Conservation (phyloP, 2,888 invertebrate species). For the Limnephilus rhombicus region DNA sequence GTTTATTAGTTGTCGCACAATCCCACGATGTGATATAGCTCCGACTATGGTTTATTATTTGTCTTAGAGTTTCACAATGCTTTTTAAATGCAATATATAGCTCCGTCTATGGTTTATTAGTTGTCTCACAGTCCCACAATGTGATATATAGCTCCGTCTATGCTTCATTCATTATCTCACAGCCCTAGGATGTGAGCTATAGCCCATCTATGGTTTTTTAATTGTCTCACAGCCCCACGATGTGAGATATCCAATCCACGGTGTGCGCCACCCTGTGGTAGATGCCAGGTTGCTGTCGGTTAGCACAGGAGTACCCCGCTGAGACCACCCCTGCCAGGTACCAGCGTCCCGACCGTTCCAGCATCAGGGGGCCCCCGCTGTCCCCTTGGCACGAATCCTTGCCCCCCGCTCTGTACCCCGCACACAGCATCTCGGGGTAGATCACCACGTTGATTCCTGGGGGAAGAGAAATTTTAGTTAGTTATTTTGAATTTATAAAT, state of each 20-base stretch:
- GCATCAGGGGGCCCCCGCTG: constrained; percentile 93
- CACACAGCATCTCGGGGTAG: constrained; percentile 97
- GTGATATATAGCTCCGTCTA: too few relatives aligned
- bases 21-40: too few relatives aligned
- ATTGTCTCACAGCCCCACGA: constrained; percentile 68
- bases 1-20: constrained; percentile 66
- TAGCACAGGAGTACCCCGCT: constrained; percentile 96
- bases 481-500: not conserved
- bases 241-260: constrained; percentile 92
- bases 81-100: too few relatives aligned
- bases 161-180: too few relatives aligned
- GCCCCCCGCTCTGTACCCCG: constrained; percentile 93
- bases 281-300: constrained; percentile 95
- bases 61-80: too few relatives aligned
- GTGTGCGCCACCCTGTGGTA: constrained; percentile 96
- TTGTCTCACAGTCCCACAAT: too few relatives aligned
- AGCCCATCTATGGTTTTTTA: too few relatives aligned
- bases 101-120: constrained; percentile 66
- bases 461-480: constrained; percentile 63
- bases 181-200: too few relatives aligned
- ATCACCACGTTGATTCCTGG: constrained; percentile 91
- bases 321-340: constrained; percentile 94
- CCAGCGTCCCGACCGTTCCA: constrained; percentile 92
- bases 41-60: too few relatives aligned
- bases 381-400: constrained; percentile 89